phyloP scores from a whole-genome alignment of 2,888 invertebrate species.

The Hecatera dysodea region DNA sequence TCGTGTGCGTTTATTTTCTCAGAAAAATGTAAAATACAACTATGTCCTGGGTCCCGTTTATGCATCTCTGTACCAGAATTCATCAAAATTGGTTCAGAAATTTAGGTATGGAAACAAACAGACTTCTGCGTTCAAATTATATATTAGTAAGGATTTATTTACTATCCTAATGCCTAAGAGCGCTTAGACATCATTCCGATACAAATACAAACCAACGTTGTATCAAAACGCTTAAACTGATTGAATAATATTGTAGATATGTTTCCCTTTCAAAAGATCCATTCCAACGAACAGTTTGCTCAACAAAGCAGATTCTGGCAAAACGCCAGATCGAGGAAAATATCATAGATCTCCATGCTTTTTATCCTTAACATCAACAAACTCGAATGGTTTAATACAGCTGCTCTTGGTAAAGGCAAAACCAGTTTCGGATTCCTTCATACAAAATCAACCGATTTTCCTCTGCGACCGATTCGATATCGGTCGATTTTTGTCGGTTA shows the following conservation, averaged over 20 bases:
- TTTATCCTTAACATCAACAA: conserved; percentile 47
- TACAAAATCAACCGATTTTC: conserved; percentile 3
- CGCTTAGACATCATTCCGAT: too few species aligned
- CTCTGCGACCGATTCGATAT: background rate
- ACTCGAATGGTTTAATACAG: conserved; percentile 37
- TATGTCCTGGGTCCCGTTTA: too few species aligned
- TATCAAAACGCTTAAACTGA: conserved; percentile 9
- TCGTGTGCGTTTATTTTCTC: too few species aligned
- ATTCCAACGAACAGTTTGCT: conserved; percentile 32
- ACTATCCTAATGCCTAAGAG: too few species aligned
- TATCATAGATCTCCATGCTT: conserved; percentile 29
- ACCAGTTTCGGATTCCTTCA: background rate
- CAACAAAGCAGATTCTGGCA: conserved; percentile 37
- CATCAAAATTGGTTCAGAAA: too few species aligned
- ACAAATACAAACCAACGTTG: conserved; percentile 1
- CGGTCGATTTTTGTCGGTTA: background rate
- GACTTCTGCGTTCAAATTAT: too few species aligned
- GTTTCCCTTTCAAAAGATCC: conserved; percentile 22
- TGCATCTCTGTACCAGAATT: too few species aligned
- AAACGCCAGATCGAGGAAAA: conserved; percentile 30
- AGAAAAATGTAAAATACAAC: too few species aligned
- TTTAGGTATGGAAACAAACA: too few species aligned
- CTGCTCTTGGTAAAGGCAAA: background rate
- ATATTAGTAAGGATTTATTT: too few species aligned
- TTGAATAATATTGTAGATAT: conserved; percentile 33